Percentiles rank a stretch among this genome's conserved stretches.
phyloP scores from a whole-genome alignment of 2,113 vertebrate species.

The Clinocottus analis region DNA sequence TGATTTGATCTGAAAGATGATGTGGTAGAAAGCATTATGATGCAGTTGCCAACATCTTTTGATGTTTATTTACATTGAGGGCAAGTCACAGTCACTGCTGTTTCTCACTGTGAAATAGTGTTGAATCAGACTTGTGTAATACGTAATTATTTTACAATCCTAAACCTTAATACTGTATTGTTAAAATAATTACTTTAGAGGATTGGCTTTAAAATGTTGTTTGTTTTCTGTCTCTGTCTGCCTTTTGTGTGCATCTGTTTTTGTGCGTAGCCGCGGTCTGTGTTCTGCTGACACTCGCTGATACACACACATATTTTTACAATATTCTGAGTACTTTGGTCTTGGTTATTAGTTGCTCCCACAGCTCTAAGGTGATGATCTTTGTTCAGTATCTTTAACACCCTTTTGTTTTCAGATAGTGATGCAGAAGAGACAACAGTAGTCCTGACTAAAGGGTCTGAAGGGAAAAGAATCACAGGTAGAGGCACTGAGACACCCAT shows the following conservation, averaged over 20 bases:
- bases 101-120: background rate
- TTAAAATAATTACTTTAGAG: background rate
- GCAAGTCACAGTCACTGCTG: constrained; percentile 2
- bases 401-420: constrained; percentile 80
- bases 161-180: background rate
- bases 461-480: constrained; percentile 75
- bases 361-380: constrained; percentile 39
- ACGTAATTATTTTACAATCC: background rate
- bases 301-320: background rate
- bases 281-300: constrained; percentile 24
- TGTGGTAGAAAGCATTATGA: background rate
- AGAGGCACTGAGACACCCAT: constrained; percentile 54
- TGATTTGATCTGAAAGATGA: background rate
- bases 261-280: constrained; percentile 34
- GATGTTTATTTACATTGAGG: background rate
- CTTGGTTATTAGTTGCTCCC: constrained; percentile 31
- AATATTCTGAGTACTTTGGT: constrained; percentile 9
- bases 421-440: constrained; percentile 63
- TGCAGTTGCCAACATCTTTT: background rate
- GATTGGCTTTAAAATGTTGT: constrained; percentile 1
- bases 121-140: background rate
- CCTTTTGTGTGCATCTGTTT: constrained; percentile 41
- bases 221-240: constrained; percentile 22
- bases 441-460: constrained; percentile 65
- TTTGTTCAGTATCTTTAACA: constrained; percentile 70